Conservation (phyloP, 2,113 vertebrate species). For the Eptesicus fuscus region DNA sequence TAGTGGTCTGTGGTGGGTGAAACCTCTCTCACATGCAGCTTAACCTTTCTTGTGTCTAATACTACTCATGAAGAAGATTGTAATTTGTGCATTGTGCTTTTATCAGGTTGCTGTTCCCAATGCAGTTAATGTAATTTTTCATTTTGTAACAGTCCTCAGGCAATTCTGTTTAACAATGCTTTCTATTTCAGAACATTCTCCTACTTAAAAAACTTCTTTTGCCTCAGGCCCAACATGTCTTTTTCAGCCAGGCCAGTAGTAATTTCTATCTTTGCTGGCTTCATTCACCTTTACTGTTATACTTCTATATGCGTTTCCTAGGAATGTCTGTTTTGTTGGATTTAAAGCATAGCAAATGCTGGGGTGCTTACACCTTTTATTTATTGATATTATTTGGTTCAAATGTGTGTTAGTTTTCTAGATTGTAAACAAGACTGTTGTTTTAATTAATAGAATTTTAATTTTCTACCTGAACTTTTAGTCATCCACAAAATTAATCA, state of each 20-base stretch:
- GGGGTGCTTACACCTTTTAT: neutral
- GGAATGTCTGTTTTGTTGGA: neutral
- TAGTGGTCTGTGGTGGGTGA: slow-evolving; percentile 53
- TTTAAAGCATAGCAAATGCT: neutral
- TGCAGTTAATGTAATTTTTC: slow-evolving; percentile 76
- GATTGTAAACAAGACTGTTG: neutral
- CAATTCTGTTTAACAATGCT: slow-evolving; percentile 73
- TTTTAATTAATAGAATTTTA: slow-evolving; percentile 11
- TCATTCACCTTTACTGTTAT: slow-evolving; percentile 62
- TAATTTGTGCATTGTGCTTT: slow-evolving; percentile 74
- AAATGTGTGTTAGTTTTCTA: slow-evolving; percentile 7
- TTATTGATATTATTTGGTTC: neutral
- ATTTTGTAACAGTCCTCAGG: slow-evolving; percentile 70
- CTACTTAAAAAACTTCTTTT: slow-evolving; percentile 65
- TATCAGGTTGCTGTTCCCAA: slow-evolving; percentile 72
- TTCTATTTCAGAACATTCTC: slow-evolving; percentile 74
- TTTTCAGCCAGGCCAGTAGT: slow-evolving; percentile 55
- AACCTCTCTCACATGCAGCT: slow-evolving; percentile 41
- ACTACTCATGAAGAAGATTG: slow-evolving; percentile 61
- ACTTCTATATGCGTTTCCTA: slow-evolving; percentile 37
- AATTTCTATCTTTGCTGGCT: slow-evolving; percentile 60
- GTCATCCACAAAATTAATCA: neutral
- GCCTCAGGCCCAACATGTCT: slow-evolving; percentile 66
- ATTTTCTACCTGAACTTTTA: neutral
- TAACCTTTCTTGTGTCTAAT: slow-evolving; percentile 66